phyloP scores from a whole-genome alignment of 2,113 vertebrate species.

The Nerophis lumbriciformis region DNA sequence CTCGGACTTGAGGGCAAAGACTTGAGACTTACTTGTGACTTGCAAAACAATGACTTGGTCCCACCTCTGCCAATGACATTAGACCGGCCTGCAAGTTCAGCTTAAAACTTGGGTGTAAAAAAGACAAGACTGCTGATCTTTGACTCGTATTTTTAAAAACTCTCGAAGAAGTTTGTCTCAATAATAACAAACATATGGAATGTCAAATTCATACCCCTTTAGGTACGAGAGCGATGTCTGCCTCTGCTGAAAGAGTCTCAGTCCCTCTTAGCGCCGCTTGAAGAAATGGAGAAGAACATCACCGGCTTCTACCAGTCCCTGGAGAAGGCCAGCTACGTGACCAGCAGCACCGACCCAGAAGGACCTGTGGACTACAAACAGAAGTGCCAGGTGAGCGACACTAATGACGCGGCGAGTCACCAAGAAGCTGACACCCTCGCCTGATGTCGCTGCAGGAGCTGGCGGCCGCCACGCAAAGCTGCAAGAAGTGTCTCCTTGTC shows the following conservation, averaged over 20 bases:
- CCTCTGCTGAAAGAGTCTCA: slow-evolving; percentile 83
- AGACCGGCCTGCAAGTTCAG: no score
- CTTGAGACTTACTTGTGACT: no score
- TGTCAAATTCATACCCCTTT: no score
- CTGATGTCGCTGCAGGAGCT: slow-evolving; percentile 75
- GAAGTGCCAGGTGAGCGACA: slow-evolving; percentile 82
- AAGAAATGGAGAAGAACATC: slow-evolving; percentile 91
- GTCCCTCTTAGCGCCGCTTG: slow-evolving; percentile 78
- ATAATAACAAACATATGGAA: no score
- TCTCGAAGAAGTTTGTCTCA: no score
- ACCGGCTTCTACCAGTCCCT: slow-evolving; percentile 87
- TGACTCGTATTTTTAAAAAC: no score
- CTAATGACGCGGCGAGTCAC: no score
- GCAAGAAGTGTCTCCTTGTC: slow-evolving; percentile 83
- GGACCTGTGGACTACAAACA: slow-evolving; percentile 84
- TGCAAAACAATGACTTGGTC: no score
- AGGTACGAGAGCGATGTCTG: slow-evolving; percentile 82
- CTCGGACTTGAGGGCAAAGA: no score
- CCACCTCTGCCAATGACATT: no score
- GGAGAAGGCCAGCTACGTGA: slow-evolving; percentile 83
- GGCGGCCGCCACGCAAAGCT: slow-evolving; percentile 85
- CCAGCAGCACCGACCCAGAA: slow-evolving; percentile 75
- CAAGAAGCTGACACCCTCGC: not conserved
- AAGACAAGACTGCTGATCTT: no score
- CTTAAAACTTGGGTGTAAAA: no score